phyloP scores from a whole-genome alignment of 2,797 vertebrate species.

The Manis javanica region DNA sequence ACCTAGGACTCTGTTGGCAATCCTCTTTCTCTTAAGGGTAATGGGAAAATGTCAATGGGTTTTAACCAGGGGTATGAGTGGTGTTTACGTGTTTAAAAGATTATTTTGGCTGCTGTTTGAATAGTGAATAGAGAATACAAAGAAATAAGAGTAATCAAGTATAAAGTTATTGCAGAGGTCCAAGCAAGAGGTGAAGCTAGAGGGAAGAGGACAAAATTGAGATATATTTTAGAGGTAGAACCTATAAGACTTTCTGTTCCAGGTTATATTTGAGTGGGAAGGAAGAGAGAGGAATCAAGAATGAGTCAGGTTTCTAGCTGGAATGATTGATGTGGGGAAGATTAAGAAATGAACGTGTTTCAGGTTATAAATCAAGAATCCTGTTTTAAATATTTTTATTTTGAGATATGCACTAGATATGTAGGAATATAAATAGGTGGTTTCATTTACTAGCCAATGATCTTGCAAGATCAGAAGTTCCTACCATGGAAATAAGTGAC shows the following conservation, averaged over 20 bases:
- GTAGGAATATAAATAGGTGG: constrained; percentile 34
- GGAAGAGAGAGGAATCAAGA: background rate
- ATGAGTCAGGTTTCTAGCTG: background rate
- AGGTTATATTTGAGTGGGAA: background rate
- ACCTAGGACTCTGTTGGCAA: background rate
- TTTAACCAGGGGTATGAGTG: background rate
- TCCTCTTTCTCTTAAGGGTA: constrained; percentile 2
- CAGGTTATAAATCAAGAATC: constrained; percentile 19
- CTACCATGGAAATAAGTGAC: background rate
- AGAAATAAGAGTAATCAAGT: background rate
- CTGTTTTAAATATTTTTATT: constrained; percentile 45
- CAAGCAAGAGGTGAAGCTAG: background rate
- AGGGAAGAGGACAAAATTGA: background rate
- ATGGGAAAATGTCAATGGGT: background rate
- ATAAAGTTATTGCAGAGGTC: constrained; percentile 2
- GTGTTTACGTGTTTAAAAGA: background rate
- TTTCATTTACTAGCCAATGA: background rate
- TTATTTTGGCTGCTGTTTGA: background rate
- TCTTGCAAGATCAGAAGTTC: constrained; percentile 7
- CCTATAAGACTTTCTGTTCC: background rate
- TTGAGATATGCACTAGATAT: background rate
- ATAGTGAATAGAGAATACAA: background rate
- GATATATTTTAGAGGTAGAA: constrained; percentile 10
- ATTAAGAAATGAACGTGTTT: constrained; percentile 14
- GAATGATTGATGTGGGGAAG: background rate